Evolutionary conservation across 2,888 invertebrate genomes (phyloP).

Genomic region (Yponomeuta plumbellus): DNA sequence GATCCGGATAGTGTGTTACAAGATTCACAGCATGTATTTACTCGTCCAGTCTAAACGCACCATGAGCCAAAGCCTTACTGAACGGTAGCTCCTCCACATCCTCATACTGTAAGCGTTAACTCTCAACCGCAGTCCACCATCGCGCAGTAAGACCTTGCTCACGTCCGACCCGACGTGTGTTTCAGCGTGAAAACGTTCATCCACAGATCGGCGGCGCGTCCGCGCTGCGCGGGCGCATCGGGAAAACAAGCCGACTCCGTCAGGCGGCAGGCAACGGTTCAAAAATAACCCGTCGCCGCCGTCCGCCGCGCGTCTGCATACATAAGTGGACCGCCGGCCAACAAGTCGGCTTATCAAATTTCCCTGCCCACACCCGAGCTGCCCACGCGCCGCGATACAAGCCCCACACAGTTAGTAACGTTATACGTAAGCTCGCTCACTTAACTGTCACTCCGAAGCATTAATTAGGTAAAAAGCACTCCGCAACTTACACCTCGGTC

Average conservation of each 20-base stretch:
- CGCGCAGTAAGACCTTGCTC: no score
- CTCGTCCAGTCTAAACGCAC: no score
- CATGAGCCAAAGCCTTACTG: no score
- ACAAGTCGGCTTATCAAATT: slow-evolving; percentile 71
- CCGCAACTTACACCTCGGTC: slow-evolving; percentile 55
- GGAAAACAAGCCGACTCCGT: slow-evolving; percentile 40
- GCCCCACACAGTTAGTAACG: slow-evolving; percentile 38
- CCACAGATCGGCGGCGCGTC: neutral
- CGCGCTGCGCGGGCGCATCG: slow-evolving; percentile 28
- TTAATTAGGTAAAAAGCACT: slow-evolving; percentile 53
- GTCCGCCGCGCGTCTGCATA: slow-evolving; percentile 54
- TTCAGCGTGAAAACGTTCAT: neutral
- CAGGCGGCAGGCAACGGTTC: slow-evolving; percentile 41
- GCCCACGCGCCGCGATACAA: slow-evolving; percentile 46
- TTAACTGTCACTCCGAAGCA: slow-evolving; percentile 49
- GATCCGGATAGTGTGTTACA: no score
- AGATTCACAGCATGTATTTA: no score
- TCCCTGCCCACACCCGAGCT: slow-evolving; percentile 58
- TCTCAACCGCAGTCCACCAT: no score
- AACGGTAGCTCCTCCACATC: no score
- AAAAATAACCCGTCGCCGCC: slow-evolving; percentile 57
- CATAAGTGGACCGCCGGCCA: slow-evolving; percentile 59
- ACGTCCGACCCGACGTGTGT: no score
- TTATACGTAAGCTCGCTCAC: slow-evolving; percentile 39
- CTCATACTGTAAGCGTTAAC: no score